Evolutionary conservation across 2,113 vertebrate genomes (phyloP).

Genomic region (Rhadina sibilatrix): DNA sequence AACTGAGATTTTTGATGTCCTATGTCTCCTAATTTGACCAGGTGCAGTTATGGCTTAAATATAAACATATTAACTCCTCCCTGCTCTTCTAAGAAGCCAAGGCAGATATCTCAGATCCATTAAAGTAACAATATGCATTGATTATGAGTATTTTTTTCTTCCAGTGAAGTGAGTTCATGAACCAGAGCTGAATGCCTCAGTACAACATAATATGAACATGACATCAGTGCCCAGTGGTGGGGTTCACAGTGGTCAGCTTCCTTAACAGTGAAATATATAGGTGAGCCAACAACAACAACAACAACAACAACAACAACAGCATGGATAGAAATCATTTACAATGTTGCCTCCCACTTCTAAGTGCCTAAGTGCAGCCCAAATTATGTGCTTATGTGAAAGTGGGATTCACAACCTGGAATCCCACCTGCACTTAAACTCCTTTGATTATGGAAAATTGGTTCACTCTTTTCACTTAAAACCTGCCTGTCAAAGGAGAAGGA

Average conservation of each 20-base stretch:
- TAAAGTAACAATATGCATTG: background rate
- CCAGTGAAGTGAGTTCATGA: background rate
- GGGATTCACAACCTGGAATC: background rate
- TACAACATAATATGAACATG: background rate
- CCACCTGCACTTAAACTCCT: background rate
- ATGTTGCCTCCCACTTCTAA: background rate
- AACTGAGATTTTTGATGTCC: background rate
- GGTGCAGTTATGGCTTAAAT: background rate
- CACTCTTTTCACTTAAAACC: slow-evolving; percentile 3
- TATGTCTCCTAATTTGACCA: background rate
- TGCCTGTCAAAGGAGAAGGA: slow-evolving; percentile 21
- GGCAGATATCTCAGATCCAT: background rate
- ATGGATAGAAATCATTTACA: background rate
- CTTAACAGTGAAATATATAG: background rate
- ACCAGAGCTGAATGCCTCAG: background rate
- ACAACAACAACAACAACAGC: background rate
- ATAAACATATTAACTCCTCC: background rate
- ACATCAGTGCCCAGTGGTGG: accelerated
- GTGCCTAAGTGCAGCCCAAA: background rate
- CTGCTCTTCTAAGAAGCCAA: background rate
- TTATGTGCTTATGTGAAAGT: background rate
- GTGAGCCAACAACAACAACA: background rate
- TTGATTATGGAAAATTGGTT: slow-evolving; percentile 29
- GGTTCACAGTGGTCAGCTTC: background rate
- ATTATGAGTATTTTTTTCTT: background rate